Conservation (phyloP, 2,797 vertebrate species). For the Numenius phaeopus region DNA sequence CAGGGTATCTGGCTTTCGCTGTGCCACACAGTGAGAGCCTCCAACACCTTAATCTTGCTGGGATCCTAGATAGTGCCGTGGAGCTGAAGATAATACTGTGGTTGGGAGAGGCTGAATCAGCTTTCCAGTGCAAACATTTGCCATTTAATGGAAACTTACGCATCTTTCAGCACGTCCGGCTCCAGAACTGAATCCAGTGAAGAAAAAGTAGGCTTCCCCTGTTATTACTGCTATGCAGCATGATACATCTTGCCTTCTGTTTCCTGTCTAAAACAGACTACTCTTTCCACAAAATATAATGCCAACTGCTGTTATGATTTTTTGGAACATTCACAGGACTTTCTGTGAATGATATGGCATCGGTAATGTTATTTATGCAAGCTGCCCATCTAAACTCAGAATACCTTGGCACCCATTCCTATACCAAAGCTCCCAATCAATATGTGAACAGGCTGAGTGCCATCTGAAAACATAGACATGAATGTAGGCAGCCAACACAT, state of each 20-base stretch:
- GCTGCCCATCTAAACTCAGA: constrained; percentile 35
- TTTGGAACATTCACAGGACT: constrained; percentile 12
- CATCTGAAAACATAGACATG: constrained; percentile 36
- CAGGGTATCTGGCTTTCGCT: neutral
- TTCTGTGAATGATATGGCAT: constrained; percentile 31
- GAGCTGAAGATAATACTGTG: neutral
- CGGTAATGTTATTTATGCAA: constrained; percentile 18
- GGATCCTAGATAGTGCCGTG: neutral
- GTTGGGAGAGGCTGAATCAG: neutral
- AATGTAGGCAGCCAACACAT: constrained; percentile 24
- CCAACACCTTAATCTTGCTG: neutral
- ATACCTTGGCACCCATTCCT: constrained; percentile 47
- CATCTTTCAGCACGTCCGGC: neutral
- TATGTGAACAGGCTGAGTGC: constrained; percentile 12
- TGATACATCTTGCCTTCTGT: neutral
- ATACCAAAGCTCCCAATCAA: neutral
- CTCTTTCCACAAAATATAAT: constrained; percentile 32
- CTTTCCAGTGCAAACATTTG: neutral
- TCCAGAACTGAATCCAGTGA: neutral
- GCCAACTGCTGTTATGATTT: constrained; percentile 18
- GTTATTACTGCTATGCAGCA: neutral
- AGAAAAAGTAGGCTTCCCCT: neutral
- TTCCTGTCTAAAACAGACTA: neutral
- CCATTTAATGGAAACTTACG: neutral
- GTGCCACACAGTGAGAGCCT: neutral